Evolutionary conservation across 2,797 vertebrate genomes (phyloP).

Genomic region (Sebastes iracundus): DNA sequence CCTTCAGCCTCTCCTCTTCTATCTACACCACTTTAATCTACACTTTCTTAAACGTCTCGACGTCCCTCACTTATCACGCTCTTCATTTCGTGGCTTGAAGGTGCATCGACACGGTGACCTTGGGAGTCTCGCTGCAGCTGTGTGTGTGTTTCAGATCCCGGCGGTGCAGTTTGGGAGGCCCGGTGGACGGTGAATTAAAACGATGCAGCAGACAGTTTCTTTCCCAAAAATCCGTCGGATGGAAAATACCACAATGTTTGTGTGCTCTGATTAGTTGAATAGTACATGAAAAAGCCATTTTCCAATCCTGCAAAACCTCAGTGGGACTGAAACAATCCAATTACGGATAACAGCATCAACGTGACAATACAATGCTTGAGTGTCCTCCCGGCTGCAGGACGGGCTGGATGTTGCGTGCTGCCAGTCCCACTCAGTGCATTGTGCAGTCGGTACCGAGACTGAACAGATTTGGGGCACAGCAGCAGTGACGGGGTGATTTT

Average conservation of each 20-base stretch:
- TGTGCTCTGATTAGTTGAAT: neutral
- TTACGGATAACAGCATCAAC: conserved; percentile 33
- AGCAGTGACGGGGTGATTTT: neutral
- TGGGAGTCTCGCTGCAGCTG: neutral
- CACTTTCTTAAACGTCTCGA: conserved; percentile 20
- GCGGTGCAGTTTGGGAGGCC: neutral
- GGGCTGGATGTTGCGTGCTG: neutral
- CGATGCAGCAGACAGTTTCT: neutral
- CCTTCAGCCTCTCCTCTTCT: conserved; percentile 12
- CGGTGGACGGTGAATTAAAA: conserved; percentile 14
- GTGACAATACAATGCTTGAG: neutral
- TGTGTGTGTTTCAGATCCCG: neutral
- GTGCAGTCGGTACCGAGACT: neutral
- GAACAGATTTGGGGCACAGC: neutral
- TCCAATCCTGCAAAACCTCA: conserved; percentile 21
- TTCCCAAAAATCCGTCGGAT: neutral
- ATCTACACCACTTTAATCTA: conserved; percentile 57
- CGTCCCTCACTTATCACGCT: conserved; percentile 46
- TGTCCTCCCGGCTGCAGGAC: neutral
- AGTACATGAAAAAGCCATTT: conserved; percentile 11
- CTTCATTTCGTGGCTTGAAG: conserved; percentile 46
- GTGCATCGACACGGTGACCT: conserved; percentile 48
- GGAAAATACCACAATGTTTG: conserved; percentile 8
- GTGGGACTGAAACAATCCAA: conserved; percentile 25
- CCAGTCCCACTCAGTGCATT: neutral